These are phyloP conservation scores for Tinea pellionella DNA, from an alignment of 2,888 invertebrate species.

Conservation along the genomic window DNA sequence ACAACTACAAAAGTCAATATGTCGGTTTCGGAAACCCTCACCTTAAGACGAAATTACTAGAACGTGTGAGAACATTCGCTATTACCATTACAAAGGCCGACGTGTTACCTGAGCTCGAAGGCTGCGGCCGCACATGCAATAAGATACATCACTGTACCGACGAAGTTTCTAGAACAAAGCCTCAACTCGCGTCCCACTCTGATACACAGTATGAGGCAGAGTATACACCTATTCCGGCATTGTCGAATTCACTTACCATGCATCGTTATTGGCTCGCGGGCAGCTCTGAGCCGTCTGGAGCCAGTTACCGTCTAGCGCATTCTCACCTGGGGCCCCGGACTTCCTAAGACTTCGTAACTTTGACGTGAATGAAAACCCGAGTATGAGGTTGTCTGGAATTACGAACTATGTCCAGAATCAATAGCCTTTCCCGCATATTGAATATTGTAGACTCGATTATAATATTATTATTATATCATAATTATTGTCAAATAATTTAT, in stretches of 20 bases:
- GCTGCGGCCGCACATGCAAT: slow-evolving; percentile 40
- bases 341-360: slow-evolving; percentile 65
- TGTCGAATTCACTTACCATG: slow-evolving; percentile 58
- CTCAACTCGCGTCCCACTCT: slow-evolving; percentile 48
- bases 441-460: neutral
- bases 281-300: slow-evolving; percentile 39
- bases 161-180: slow-evolving; percentile 59
- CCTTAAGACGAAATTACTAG: slow-evolving; percentile 15
- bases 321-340: slow-evolving; percentile 63
- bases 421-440: slow-evolving; percentile 21
- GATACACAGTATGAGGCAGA: slow-evolving; percentile 22
- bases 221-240: slow-evolving; percentile 31
- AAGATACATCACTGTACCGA: slow-evolving; percentile 50
- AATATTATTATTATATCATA: too few relatives aligned
- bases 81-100: slow-evolving; percentile 23
- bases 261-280: slow-evolving; percentile 54
- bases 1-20: neutral
- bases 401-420: slow-evolving; percentile 38
- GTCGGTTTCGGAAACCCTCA: neutral
- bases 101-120: slow-evolving; percentile 25
- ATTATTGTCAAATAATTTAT: neutral
- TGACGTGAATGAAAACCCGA: slow-evolving; percentile 36
- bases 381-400: slow-evolving; percentile 35
- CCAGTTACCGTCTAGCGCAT: slow-evolving; percentile 67
- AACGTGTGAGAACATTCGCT: slow-evolving; percentile 11